A percentile compares a stretch with the other conserved stretches of the same genome.
Evolutionary conservation across 2,888 invertebrate genomes (phyloP).

Genomic region (Spatulosminthurus flaviceps): DNA sequence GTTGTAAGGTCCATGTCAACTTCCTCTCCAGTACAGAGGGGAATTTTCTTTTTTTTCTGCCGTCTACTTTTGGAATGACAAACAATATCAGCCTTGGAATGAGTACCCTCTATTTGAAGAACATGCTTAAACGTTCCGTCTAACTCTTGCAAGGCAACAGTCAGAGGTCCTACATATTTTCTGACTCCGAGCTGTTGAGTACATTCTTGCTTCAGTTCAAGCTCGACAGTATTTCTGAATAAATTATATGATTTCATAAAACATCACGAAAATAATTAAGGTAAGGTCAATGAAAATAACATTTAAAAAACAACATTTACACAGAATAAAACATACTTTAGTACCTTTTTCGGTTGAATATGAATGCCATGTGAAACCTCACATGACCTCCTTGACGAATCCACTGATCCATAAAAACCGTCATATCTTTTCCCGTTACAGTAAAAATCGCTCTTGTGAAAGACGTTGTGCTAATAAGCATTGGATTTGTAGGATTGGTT

Average conservation of each 20-base stretch:
- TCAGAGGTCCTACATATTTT: slow-evolving; percentile 94
- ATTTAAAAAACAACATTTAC: too few relatives aligned
- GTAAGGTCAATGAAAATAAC: too few relatives aligned
- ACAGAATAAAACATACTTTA: too few relatives aligned
- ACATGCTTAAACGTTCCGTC: slow-evolving; percentile 99
- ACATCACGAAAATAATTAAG: too few relatives aligned
- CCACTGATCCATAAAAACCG: slow-evolving; percentile 98
- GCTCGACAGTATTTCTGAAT: slow-evolving; percentile 95
- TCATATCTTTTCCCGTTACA: slow-evolving; percentile 98
- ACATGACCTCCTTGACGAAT: slow-evolving; percentile 95
- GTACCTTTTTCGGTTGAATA: slow-evolving; percentile 93
- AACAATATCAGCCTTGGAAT: slow-evolving; percentile 95
- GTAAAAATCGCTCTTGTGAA: slow-evolving; percentile 96
- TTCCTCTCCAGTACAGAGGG: slow-evolving; percentile 96
- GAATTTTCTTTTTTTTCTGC: slow-evolving; percentile 99
- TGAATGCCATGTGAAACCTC: slow-evolving; percentile 89
- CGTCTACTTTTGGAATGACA: slow-evolving; percentile 98
- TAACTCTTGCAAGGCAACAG: slow-evolving; percentile 94
- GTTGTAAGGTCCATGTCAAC: slow-evolving; percentile 98
- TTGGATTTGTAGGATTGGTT: slow-evolving; percentile 85
- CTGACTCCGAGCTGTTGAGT: slow-evolving; percentile 80
- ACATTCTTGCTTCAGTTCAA: slow-evolving; percentile 90
- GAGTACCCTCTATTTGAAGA: slow-evolving; percentile 90
- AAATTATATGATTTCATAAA: too few relatives aligned
- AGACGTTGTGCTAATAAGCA: slow-evolving; percentile 89